These are phyloP conservation scores for Ochropacha duplaris DNA, from an alignment of 2,888 invertebrate genomes.

Conservation along the genomic window DNA sequence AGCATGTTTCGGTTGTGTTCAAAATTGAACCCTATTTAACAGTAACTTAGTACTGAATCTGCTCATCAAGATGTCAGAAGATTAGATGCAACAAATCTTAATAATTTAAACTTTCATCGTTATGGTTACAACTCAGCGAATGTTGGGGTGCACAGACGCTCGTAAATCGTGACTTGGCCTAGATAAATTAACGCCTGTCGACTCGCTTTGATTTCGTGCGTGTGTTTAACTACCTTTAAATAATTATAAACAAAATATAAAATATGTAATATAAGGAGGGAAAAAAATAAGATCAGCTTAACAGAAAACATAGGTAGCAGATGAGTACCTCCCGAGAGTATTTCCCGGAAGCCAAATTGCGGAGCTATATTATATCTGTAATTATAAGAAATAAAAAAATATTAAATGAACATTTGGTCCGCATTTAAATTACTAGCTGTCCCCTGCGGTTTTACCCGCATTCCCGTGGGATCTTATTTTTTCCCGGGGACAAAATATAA, in stretches of 20 bases:
- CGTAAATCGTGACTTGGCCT: conserved; percentile 47
- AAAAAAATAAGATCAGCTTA: too few species aligned
- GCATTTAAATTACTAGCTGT: too few species aligned
- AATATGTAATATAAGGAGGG: too few species aligned
- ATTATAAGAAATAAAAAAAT: too few species aligned
- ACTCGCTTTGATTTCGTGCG: conserved; percentile 6
- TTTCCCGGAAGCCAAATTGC: too few species aligned
- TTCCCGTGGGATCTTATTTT: too few species aligned
- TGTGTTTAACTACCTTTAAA: background rate
- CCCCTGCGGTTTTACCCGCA: too few species aligned
- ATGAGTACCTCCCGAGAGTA: too few species aligned
- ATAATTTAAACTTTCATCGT: conserved; percentile 8
- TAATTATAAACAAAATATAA: background rate
- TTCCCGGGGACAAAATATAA: too few species aligned
- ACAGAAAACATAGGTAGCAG: too few species aligned
- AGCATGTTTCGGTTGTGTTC: background rate
- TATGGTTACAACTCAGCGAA: conserved; percentile 3
- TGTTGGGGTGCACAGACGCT: conserved; percentile 20
- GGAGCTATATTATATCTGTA: too few species aligned
- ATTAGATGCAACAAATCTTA: conserved; percentile 5
- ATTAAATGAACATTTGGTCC: too few species aligned
- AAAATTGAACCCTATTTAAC: background rate
- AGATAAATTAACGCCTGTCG: conserved; percentile 57
- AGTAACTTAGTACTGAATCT: background rate
- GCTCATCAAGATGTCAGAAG: background rate